These are phyloP conservation scores for Meteorus cinctellus DNA, from an alignment of 2,888 invertebrate species.

Conservation along the genomic window DNA sequence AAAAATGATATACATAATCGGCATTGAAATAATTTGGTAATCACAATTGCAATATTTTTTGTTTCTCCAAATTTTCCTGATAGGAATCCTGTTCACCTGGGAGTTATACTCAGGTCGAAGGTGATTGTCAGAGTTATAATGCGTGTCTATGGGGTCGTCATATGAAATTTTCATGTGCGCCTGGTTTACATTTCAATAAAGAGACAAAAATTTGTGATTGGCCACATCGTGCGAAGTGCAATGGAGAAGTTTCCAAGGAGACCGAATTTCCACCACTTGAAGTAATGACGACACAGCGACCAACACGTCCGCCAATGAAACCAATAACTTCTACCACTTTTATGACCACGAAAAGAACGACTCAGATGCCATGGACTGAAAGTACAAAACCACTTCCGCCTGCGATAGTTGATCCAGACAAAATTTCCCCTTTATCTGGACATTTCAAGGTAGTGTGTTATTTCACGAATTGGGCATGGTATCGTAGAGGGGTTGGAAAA, in stretches of 20 bases:
- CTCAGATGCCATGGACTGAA: slow-evolving; percentile 24
- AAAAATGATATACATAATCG: neutral
- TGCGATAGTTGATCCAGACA: slow-evolving; percentile 72
- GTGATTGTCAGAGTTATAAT: slow-evolving; percentile 83
- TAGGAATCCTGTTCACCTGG: slow-evolving; percentile 62
- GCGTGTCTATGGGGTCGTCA: slow-evolving; percentile 87
- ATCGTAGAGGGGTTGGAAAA: slow-evolving; percentile 86
- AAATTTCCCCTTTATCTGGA: slow-evolving; percentile 76
- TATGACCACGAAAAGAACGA: slow-evolving; percentile 40
- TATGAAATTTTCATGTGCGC: slow-evolving; percentile 83
- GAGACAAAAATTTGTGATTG: slow-evolving; percentile 84
- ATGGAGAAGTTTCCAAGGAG: slow-evolving; percentile 52
- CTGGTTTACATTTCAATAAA: slow-evolving; percentile 84
- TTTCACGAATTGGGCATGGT: slow-evolving; percentile 97
- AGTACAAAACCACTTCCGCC: slow-evolving; percentile 68
- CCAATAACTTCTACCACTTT: slow-evolving; percentile 50
- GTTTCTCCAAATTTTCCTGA: neutral
- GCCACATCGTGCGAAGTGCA: slow-evolving; percentile 80
- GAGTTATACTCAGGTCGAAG: slow-evolving; percentile 72
- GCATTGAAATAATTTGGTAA: slow-evolving; percentile 34
- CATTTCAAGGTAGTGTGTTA: slow-evolving; percentile 90
- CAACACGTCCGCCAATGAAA: slow-evolving; percentile 19
- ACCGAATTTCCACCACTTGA: slow-evolving; percentile 44
- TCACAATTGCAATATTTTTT: neutral
- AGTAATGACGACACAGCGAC: slow-evolving; percentile 32